phyloP scores from a whole-genome alignment of 1,140 invertebrate species.

The Parapsyche elsis region DNA sequence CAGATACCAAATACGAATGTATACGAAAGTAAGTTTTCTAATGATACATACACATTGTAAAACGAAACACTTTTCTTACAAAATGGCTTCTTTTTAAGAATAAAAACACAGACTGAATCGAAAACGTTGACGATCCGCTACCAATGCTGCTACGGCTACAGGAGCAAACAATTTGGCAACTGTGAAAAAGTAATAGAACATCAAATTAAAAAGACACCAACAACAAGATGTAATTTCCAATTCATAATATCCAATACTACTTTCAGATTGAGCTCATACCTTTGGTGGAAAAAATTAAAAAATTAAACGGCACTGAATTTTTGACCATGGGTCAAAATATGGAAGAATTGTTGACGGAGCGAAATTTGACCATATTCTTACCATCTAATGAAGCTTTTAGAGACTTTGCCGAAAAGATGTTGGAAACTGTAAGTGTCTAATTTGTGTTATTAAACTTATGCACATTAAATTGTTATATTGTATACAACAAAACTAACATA shows the following conservation, averaged over 20 bases:
- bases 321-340: slow-evolving; percentile 22
- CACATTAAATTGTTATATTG: background rate
- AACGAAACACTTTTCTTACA: too few species aligned
- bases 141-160: slow-evolving; percentile 27
- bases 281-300: slow-evolving; percentile 45
- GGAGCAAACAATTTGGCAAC: background rate
- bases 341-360: slow-evolving; percentile 6
- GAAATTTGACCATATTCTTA: slow-evolving; percentile 49
- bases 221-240: background rate
- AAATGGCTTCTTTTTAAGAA: slow-evolving; percentile 3
- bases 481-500: slow-evolving; percentile 3
- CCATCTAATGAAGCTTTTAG: slow-evolving; percentile 46
- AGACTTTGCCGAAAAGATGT: slow-evolving; percentile 30
- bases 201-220: background rate
- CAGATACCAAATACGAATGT: slow-evolving; percentile 23
- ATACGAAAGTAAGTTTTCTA: background rate
- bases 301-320: slow-evolving; percentile 43
- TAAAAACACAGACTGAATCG: background rate
- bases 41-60: background rate
- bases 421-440: slow-evolving; percentile 39
- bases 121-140: slow-evolving; percentile 18
- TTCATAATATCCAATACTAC: background rate
- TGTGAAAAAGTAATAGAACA: slow-evolving; percentile 18
- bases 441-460: background rate
- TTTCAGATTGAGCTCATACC: slow-evolving; percentile 40